Percentiles rank a stretch among this genome's conserved stretches.
These are phyloP conservation scores for Alexandromys fortis DNA, from an alignment of 2,113 vertebrate species.

Conservation along the genomic window DNA sequence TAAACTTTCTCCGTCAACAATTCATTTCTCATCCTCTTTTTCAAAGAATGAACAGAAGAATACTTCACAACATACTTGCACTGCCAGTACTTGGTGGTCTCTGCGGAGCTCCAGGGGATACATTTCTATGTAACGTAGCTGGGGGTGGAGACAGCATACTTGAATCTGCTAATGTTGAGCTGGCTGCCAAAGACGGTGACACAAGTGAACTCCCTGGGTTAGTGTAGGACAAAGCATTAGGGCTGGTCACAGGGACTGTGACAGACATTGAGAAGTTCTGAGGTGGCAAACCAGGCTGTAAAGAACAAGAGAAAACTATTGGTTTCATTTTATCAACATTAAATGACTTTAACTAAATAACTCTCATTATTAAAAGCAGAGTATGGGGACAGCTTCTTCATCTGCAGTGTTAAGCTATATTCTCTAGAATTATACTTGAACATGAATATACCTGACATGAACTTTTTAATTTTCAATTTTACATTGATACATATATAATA, in stretches of 20 bases:
- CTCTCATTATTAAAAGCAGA: slow-evolving; percentile 16
- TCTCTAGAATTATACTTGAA: slow-evolving; percentile 57
- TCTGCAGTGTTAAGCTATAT: slow-evolving; percentile 28
- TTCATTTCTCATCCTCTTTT: not conserved
- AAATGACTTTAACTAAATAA: slow-evolving; percentile 37
- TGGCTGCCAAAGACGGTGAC: slow-evolving; percentile 91
- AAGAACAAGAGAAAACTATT: slow-evolving; percentile 66
- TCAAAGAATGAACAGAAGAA: not conserved
- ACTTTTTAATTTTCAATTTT: slow-evolving; percentile 17
- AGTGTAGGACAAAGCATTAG: slow-evolving; percentile 93
- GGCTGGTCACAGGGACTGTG: slow-evolving; percentile 97
- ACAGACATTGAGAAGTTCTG: slow-evolving; percentile 99
- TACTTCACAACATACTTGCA: slow-evolving; percentile 86
- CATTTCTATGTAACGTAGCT: slow-evolving; percentile 93
- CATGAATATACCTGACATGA: slow-evolving; percentile 3
- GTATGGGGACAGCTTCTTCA: not conserved
- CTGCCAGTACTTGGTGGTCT: slow-evolving; percentile 94
- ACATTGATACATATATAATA: not conserved
- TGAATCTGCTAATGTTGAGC: slow-evolving; percentile 92
- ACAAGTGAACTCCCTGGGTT: slow-evolving; percentile 93
- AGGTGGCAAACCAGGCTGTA: slow-evolving; percentile 94
- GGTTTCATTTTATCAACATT: not conserved
- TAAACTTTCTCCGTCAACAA: not conserved
- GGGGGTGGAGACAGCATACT: slow-evolving; percentile 96
- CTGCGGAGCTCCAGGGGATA: slow-evolving; percentile 93